A percentile compares a stretch with the other conserved stretches of the same genome.
phyloP scores from a whole-genome alignment of 2,888 invertebrate genomes.

The Trichogramma evanescens region DNA sequence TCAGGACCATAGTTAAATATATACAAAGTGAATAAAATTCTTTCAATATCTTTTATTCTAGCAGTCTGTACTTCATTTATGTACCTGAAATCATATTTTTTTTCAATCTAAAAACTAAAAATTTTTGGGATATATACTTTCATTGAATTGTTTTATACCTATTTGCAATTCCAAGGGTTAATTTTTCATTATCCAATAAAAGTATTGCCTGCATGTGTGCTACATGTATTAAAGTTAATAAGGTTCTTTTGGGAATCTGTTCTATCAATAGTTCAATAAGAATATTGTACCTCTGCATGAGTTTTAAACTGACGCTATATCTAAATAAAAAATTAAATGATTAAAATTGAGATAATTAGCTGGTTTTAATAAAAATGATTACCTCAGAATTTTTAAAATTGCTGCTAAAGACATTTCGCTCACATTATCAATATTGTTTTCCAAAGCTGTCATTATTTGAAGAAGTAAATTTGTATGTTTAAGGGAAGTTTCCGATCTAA shows the following conservation, averaged over 20 bases:
- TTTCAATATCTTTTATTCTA: constrained; percentile 70
- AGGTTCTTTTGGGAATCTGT: not conserved
- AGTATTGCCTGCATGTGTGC: not conserved
- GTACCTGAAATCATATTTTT: constrained; percentile 38
- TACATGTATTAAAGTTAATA: not conserved
- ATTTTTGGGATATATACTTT: no score
- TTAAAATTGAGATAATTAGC: constrained; percentile 1
- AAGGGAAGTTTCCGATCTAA: not conserved
- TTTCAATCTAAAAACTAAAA: not conserved
- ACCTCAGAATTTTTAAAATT: constrained; percentile 1
- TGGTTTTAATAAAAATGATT: constrained; percentile 7
- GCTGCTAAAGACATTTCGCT: constrained; percentile 2
- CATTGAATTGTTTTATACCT: not conserved
- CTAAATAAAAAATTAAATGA: constrained; percentile 10
- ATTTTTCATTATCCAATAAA: constrained; percentile 1
- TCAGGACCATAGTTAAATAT: constrained; percentile 54
- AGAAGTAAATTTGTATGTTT: not conserved
- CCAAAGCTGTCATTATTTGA: constrained; percentile 1
- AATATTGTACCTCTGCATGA: not conserved
- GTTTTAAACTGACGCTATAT: not conserved
- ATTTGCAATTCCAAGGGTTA: constrained; percentile 2
- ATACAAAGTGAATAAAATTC: constrained; percentile 57
- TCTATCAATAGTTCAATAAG: constrained; percentile 3
- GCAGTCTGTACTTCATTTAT: constrained; percentile 47
- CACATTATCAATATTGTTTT: not conserved